Base-by-base conservation (phyloP, 2,888 invertebrate genomes). In the Thera britannica region DNA sequence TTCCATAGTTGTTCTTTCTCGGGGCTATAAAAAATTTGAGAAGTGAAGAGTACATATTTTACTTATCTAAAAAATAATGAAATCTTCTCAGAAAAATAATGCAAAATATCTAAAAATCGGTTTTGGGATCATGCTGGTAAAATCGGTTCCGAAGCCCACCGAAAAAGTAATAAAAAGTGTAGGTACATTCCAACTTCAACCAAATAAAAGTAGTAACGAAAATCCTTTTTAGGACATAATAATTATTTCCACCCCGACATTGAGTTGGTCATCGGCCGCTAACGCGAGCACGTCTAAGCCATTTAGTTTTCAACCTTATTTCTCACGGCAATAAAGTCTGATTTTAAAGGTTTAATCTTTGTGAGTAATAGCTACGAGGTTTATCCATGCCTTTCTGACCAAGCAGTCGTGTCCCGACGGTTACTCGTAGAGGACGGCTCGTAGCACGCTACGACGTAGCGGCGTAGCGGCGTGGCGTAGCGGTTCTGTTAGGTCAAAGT, bases 201-300 rank as follows among this genome's bases (percentile, higher is more conserved):
- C 34, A 7, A 55, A 55, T 54, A 3, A 52, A 57, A 54, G 41
- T 36, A 38, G 6, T 34, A 11, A 23, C 58, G 34, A 55, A 12
- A 61, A 57, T 51, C 48, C 49, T 63, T 63, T 61, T 54, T 58
- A 41, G 63, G 23, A 44, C 58, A 67, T 36, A 59, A 63, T 62
- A 67, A 66, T 69, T 60, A 65, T 63, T 62, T 59, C 60, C 54
- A 38, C 62, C 66, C 64, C 72, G 71, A 70, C 71, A 72, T 68
- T 62, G 70, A 69, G 68, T 71, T 86, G 88, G 88, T 88, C 88
- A 88, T 84, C 83, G 88, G 72, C 86, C 86, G 84, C 56, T 68
- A 76, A 70, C 49, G 65, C 64, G 58, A 61, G 23, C 34, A 70
- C 11, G 1, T 2, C 2, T 3, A 38, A 12, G 38, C 7, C 12